Base-by-base conservation (phyloP, 2,113 vertebrate genomes). In the Scalopus aquaticus region DNA sequence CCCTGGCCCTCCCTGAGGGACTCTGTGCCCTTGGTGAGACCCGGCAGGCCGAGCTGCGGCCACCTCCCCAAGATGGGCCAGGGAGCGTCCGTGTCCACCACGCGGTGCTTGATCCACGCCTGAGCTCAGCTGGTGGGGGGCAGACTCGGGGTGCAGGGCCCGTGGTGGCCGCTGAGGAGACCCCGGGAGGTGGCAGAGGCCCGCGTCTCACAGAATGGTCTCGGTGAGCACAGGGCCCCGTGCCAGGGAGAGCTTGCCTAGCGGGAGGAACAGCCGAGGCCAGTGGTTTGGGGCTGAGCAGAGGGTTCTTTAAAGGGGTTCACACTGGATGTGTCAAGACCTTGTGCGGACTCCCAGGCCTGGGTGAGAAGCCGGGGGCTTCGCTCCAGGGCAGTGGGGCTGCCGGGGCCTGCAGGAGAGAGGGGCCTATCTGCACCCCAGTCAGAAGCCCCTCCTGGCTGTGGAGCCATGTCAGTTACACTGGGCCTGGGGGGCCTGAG, bases 381-480 rank as follows among this genome's bases (percentile, higher is more conserved):
- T 64, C 5, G 17, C 60, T 13, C 28, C 13, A 3, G 60, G 30
- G 74, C 42, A 22, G n/a, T 9, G 24, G 67, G 60, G 78, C 67
- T 32, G 3, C 56, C 6, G 58, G 60, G 70, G 82, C 73, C 42
- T 15, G 4, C 12, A n/a, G 39, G 32, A 3, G n/a, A 3, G 12
- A 9, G 19, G 54, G 19, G 3, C 54, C 32, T 20, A 16, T 15
- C 37, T 32, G 13, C 30, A 28, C 15, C 3, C 7, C 5, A 13
- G 5, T 42, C 67, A 1, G 28, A 20, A 2, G 65, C 28, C 56
- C 54, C 49, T 49, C 35, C 22, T 19, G 22, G 22, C 51, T 51
- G 9, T 1, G 1, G 39, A n/a, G 58, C 26, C 7, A 0, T 0
- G 4, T 19, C 10, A 22, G 26, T 16, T 11, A 37, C 56, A 6